phyloP scores from a whole-genome alignment of 2,888 invertebrate species.

The Autographa gamma region DNA sequence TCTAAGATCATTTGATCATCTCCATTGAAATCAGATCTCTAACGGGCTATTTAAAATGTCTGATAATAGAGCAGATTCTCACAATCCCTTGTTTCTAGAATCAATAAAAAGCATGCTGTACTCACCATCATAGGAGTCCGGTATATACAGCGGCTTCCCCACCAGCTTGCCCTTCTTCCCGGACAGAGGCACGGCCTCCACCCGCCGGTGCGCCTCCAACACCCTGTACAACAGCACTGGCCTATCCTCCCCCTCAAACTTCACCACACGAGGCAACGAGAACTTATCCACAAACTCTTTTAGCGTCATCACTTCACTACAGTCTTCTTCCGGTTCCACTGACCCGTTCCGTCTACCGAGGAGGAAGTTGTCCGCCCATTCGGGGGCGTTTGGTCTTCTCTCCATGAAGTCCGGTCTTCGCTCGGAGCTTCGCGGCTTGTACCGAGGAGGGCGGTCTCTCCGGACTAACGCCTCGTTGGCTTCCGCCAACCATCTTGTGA shows the following conservation, averaged over 20 bases:
- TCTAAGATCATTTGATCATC: too few relatives aligned
- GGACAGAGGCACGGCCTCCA: slow-evolving; percentile 89
- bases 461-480: slow-evolving; percentile 85
- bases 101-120: neutral
- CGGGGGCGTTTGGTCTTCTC: slow-evolving; percentile 75
- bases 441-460: slow-evolving; percentile 82
- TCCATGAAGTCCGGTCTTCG: slow-evolving; percentile 84
- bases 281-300: slow-evolving; percentile 90
- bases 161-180: slow-evolving; percentile 89
- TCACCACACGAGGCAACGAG: slow-evolving; percentile 89
- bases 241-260: slow-evolving; percentile 88
- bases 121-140: slow-evolving; percentile 91
- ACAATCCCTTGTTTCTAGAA: neutral
- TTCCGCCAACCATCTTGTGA: slow-evolving; percentile 86
- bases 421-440: slow-evolving; percentile 85
- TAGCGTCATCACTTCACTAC: slow-evolving; percentile 84
- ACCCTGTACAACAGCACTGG: slow-evolving; percentile 90
- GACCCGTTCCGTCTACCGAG: slow-evolving; percentile 81
- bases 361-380: slow-evolving; percentile 85
- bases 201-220: slow-evolving; percentile 90
- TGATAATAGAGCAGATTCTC: too few relatives aligned
- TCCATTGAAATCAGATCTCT: too few relatives aligned
- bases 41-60: too few relatives aligned
- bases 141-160: slow-evolving; percentile 90
- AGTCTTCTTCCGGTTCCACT: slow-evolving; percentile 83